Conservation (phyloP, 2,888 invertebrate genomes). For the Macaria liturata region DNA sequence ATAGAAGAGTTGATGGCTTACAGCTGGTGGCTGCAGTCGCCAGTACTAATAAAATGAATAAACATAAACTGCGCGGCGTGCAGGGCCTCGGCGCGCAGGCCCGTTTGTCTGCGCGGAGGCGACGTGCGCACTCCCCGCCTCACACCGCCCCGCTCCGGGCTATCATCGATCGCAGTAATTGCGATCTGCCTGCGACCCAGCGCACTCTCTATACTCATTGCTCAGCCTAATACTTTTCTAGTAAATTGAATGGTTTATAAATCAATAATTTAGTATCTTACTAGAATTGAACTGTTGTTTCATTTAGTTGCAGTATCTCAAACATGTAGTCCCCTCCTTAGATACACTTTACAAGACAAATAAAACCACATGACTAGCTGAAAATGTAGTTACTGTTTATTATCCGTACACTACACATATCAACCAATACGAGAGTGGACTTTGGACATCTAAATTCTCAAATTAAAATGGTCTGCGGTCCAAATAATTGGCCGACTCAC, state of each 20-base stretch:
- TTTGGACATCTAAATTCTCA: too few relatives aligned
- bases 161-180: conserved; percentile 61
- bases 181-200: conserved; percentile 43
- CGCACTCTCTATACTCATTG: conserved; percentile 24
- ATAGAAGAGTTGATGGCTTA: conserved; percentile 9
- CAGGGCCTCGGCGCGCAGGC: conserved; percentile 32
- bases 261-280: too few relatives aligned
- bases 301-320: too few relatives aligned
- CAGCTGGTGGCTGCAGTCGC: conserved; percentile 31
- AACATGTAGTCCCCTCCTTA: not conserved
- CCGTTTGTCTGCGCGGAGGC: conserved; percentile 57
- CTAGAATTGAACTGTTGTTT: too few relatives aligned
- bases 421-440: too few relatives aligned
- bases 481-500: too few relatives aligned
- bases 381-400: too few relatives aligned
- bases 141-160: conserved; percentile 42
- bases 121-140: conserved; percentile 57
- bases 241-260: too few relatives aligned
- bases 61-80: conserved; percentile 38
- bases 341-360: not conserved
- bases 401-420: too few relatives aligned
- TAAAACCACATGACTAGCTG: not conserved
- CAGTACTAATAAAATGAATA: conserved; percentile 38
- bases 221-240: not conserved
- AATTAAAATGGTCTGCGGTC: too few relatives aligned